phyloP scores from a whole-genome alignment of 1,140 invertebrate genomes.

The Ylistrum balloti region DNA sequence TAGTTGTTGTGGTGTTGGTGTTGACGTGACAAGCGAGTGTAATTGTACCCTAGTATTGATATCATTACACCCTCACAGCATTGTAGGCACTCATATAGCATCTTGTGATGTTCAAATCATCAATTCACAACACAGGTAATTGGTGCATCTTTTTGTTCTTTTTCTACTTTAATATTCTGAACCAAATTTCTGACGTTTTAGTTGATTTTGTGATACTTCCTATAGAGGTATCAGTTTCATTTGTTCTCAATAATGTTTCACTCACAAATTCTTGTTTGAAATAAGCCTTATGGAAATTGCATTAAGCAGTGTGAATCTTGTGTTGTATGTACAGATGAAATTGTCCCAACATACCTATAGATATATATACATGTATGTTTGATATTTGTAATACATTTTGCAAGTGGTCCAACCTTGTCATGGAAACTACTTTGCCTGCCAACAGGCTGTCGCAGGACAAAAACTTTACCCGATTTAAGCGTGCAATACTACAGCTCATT shows the following conservation, averaged over 20 bases:
- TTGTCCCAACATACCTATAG: background rate
- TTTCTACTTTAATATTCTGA: background rate
- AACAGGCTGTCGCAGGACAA: background rate
- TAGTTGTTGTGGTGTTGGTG: too few relatives aligned
- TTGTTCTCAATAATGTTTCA: background rate
- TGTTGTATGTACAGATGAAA: background rate
- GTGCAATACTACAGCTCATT: slow-evolving; percentile 15
- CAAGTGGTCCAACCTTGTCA: slow-evolving; percentile 13
- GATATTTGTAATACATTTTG: background rate
- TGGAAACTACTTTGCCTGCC: background rate
- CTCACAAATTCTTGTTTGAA: too few relatives aligned
- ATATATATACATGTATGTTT: background rate
- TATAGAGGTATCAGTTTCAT: background rate
- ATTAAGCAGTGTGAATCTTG: too few relatives aligned
- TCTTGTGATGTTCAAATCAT: background rate
- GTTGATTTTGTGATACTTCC: background rate
- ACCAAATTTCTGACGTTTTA: background rate
- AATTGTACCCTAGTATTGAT: background rate
- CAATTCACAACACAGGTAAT: background rate
- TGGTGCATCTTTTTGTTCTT: background rate
- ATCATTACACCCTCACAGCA: background rate
- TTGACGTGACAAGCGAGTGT: background rate
- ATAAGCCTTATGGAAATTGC: background rate
- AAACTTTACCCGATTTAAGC: background rate
- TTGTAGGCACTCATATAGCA: background rate